A percentile compares a stretch with the other conserved stretches of the same genome.
Conservation (phyloP, 2,888 invertebrate species). For the Drosophila pseudotakahashii region DNA sequence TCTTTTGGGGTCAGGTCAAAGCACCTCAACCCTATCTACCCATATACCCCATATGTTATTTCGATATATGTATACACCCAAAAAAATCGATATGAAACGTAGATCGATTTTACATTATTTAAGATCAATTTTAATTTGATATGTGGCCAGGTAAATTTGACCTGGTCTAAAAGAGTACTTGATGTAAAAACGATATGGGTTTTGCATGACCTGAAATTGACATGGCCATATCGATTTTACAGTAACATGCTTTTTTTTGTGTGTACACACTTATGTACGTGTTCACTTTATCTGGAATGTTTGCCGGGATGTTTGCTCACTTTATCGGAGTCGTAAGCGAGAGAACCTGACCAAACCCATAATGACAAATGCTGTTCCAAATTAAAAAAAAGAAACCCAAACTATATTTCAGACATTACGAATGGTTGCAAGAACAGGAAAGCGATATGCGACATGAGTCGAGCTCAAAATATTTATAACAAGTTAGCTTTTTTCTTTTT, state of each 20-base stretch:
- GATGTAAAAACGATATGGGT: no score
- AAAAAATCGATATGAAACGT: no score
- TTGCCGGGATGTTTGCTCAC: conserved; percentile 56
- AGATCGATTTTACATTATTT: no score
- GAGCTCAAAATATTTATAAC: background rate
- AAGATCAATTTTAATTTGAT: no score
- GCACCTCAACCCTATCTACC: conserved; percentile 7
- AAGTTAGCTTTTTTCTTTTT: background rate
- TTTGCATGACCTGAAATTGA: no score
- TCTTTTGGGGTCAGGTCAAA: conserved; percentile 8
- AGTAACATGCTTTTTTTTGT: no score
- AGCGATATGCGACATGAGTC: conserved; percentile 3
- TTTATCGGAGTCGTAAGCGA: conserved; percentile 26
- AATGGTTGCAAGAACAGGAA: background rate
- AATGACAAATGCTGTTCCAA: conserved; percentile 17
- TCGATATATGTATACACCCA: no score
- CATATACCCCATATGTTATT: background rate
- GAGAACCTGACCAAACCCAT: conserved; percentile 42
- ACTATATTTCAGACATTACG: no score
- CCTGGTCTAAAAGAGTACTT: no score
- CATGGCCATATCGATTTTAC: no score
- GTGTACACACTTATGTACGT: no score
- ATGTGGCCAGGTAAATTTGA: no score
- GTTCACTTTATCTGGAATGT: conserved; percentile 24
- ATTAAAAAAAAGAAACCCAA: background rate